Conservation (phyloP, 2,797 vertebrate genomes). For the Pipistrellus pipistrellus region DNA sequence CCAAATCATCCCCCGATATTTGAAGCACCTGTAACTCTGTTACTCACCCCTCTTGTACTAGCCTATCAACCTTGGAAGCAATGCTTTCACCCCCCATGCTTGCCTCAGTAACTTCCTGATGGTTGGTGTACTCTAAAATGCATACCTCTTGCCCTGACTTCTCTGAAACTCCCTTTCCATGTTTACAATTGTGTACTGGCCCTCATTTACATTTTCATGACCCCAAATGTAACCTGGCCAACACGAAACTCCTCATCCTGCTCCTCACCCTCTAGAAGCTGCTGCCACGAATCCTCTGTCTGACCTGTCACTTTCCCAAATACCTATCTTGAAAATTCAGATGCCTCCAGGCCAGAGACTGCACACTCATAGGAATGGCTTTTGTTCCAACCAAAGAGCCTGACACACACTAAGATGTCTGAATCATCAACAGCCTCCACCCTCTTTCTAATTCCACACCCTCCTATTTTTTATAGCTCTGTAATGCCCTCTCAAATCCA, state of each 20-base stretch:
- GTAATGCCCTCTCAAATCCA: background rate
- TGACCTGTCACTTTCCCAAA: background rate
- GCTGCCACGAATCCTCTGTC: background rate
- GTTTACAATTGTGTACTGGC: background rate
- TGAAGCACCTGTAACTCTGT: background rate
- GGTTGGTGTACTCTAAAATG: background rate
- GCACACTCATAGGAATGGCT: background rate
- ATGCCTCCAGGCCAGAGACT: background rate
- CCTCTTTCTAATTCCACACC: background rate
- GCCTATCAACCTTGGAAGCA: background rate
- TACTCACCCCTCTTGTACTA: background rate
- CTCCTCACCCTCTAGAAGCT: background rate
- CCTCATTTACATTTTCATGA: background rate
- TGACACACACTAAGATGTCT: background rate
- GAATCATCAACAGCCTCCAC: background rate
- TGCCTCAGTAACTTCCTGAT: background rate
- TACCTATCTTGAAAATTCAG: background rate
- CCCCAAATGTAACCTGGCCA: background rate
- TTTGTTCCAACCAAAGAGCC: conserved; percentile 5
- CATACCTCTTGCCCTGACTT: background rate
- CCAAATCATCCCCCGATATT: background rate
- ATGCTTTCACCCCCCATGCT: background rate
- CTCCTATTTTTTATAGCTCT: background rate
- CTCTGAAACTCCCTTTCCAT: background rate
- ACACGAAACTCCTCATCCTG: background rate